Percentiles rank a stretch among this genome's conserved stretches.
phyloP scores from a whole-genome alignment of 2,888 invertebrate species.

The Dynastes maya region DNA sequence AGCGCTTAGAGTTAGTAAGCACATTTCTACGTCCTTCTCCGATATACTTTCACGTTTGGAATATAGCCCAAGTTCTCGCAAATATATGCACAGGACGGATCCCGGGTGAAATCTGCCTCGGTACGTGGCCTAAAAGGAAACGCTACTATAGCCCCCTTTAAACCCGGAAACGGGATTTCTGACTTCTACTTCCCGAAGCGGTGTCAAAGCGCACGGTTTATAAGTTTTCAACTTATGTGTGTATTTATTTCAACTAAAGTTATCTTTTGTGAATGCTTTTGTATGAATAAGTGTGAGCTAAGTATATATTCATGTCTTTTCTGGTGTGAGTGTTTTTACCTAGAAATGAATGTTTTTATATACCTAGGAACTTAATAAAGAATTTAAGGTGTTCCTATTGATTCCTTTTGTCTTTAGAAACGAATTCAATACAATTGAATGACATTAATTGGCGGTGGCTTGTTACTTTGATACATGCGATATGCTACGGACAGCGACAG shows the following conservation, averaged over 20 bases:
- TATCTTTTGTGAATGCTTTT: neutral
- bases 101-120: slow-evolving; percentile 49
- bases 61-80: slow-evolving; percentile 46
- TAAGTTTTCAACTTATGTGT: slow-evolving; percentile 44
- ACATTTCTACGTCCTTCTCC: slow-evolving; percentile 21
- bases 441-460: too few species aligned
- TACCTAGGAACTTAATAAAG: too few species aligned
- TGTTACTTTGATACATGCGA: too few species aligned
- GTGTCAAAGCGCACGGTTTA: slow-evolving; percentile 35
- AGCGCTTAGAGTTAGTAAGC: slow-evolving; percentile 3
- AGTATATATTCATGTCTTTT: too few species aligned
- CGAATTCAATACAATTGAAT: too few species aligned
- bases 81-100: slow-evolving; percentile 56
- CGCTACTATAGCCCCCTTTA: slow-evolving; percentile 33
- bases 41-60: slow-evolving; percentile 45
- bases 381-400: too few species aligned
- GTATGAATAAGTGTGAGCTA: too few species aligned
- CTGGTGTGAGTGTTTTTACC: too few species aligned
- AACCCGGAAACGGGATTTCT: slow-evolving; percentile 44
- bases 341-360: too few species aligned
- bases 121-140: slow-evolving; percentile 48
- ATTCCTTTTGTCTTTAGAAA: too few species aligned
- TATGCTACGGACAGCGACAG: too few species aligned
- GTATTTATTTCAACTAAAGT: slow-evolving; percentile 31
- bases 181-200: slow-evolving; percentile 37